phyloP scores from a whole-genome alignment of 2,888 invertebrate species.

The Helicoverpa assulta region DNA sequence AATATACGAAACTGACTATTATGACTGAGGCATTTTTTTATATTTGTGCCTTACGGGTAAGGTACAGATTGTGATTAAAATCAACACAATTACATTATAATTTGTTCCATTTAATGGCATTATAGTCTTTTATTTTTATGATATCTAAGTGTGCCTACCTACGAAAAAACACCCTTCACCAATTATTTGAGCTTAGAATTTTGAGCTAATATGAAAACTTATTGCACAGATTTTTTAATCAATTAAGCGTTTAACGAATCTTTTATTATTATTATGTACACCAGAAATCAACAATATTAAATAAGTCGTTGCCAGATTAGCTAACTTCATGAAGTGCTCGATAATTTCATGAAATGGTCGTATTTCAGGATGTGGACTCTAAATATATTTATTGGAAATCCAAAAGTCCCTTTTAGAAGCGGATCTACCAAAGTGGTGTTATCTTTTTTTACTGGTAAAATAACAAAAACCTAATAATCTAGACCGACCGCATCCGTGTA shows the following conservation, averaged over 20 bases:
- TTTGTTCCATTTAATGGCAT: constrained; percentile 32
- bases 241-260: constrained; percentile 28
- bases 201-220: constrained; percentile 56
- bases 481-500: too few species aligned
- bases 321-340: too few species aligned
- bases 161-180: constrained; percentile 35
- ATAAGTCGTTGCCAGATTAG: too few species aligned
- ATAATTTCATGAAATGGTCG: too few species aligned
- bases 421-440: too few species aligned
- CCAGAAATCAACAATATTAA: not conserved
- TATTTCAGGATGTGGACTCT: too few species aligned
- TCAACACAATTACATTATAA: constrained; percentile 13
- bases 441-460: too few species aligned
- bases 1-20: not conserved
- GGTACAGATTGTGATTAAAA: constrained; percentile 18
- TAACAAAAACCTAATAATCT: too few species aligned
- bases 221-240: constrained; percentile 12
- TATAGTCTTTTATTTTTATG: constrained; percentile 33
- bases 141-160: constrained; percentile 8
- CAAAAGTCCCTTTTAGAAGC: too few species aligned
- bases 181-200: constrained; percentile 58
- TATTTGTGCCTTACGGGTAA: constrained; percentile 8
- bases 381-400: too few species aligned
- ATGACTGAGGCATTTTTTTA: not conserved
- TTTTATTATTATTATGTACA: constrained; percentile 27